Base-by-base conservation (phyloP, 92 coral and sea anemone species). In the Scolanthus callimorphus region DNA sequence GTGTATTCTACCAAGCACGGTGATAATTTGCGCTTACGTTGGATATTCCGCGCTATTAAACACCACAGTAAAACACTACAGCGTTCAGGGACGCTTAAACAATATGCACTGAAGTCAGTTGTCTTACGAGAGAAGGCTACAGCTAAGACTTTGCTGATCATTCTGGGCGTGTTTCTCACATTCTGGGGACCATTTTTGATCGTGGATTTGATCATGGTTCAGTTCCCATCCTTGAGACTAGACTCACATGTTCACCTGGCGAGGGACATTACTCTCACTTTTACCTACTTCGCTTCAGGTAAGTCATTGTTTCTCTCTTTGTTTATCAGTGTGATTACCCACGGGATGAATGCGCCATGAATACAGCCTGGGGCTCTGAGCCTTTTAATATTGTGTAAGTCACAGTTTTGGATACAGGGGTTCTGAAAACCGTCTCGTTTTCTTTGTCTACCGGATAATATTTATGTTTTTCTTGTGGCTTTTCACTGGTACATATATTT, bases 281-380 rank as follows among this genome's bases (percentile, higher is more conserved):
- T 82, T 19, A 82, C 88, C 2, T 82, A 82, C 67, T 82, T 82
- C 63, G 65, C 85, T 21, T 77, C 85, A 17, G 76, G 79, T 11
- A 46, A 4, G 19, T n/a, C n/a, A n/a, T n/a, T n/a, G n/a, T n/a
- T n/a, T n/a, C n/a, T n/a, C n/a, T n/a, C n/a, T n/a, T n/a, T n/a
- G n/a, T n/a, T n/a, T n/a, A n/a, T n/a, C n/a, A n/a, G n/a, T n/a
- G n/a, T n/a, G n/a, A n/a, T n/a, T n/a, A n/a, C n/a, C n/a, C n/a
- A n/a, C n/a, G n/a, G n/a, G n/a, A n/a, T n/a, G n/a, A n/a, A n/a
- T n/a, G n/a, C n/a, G n/a, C n/a, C n/a, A n/a, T n/a, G n/a, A n/a
- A n/a, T n/a, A n/a, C n/a, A n/a, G n/a, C n/a, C n/a, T n/a, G n/a
- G n/a, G n/a, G n/a, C n/a, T n/a, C n/a, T n/a, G n/a, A n/a, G n/a